Percentiles rank a stretch among this genome's conserved stretches.
Evolutionary conservation across 2,888 invertebrate genomes (phyloP).

Genomic region (Agrenia bidenticulata): DNA sequence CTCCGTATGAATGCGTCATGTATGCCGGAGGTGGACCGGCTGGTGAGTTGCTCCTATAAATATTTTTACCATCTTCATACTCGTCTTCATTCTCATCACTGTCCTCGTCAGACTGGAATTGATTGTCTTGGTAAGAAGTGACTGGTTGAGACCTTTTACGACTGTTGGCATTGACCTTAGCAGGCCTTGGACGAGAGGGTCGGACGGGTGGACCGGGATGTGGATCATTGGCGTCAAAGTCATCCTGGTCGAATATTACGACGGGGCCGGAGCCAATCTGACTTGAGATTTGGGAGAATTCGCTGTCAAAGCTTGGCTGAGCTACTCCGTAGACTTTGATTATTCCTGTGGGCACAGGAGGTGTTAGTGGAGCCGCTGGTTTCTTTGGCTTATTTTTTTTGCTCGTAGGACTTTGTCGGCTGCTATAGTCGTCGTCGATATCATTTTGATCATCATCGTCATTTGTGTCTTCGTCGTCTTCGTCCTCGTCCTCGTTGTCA

Average conservation of each 20-base stretch:
- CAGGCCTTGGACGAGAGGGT: background rate
- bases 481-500: background rate
- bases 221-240: constrained; percentile 25
- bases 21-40: background rate
- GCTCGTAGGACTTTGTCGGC: background rate
- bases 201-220: constrained; percentile 10
- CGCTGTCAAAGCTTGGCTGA: constrained; percentile 29
- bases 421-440: constrained; percentile 6
- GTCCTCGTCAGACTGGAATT: constrained; percentile 11
- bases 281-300: constrained; percentile 24
- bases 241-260: constrained; percentile 34
- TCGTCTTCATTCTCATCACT: constrained; percentile 21
- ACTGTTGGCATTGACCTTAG: background rate
- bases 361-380: constrained; percentile 1
- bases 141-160: background rate
- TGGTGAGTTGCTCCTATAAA: constrained; percentile 5
- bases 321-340: constrained; percentile 38
- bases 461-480: constrained; percentile 9
- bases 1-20: background rate
- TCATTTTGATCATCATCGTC: constrained; percentile 5
- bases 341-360: constrained; percentile 21
- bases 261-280: constrained; percentile 26
- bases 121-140: background rate
- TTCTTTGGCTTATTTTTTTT: background rate
- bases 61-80: constrained; percentile 16